Base-by-base conservation (phyloP, 2,888 invertebrate genomes). In the Sepioteuthis lessoniana region DNA sequence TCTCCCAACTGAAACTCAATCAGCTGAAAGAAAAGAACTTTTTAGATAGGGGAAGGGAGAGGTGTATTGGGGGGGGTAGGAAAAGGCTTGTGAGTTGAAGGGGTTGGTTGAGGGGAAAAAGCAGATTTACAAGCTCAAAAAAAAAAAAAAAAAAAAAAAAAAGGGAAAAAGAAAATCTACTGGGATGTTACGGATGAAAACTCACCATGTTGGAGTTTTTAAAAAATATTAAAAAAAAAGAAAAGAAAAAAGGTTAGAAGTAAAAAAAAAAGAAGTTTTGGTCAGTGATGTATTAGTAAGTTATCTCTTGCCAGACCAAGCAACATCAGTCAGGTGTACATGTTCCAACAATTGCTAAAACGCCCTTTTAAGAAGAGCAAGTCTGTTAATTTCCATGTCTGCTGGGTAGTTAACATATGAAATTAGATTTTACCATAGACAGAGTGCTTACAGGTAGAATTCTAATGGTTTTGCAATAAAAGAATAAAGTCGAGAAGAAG, bases 271-370 rank as follows among this genome's bases (percentile, higher is more conserved):
- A 76, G 19, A 76, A 76, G 76, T 76, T 76, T 76, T 35, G 76
- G 76, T 76, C 76, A 76, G 76, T 76, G 76, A 76, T 76, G n/a
- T 76, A 76, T 76, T n/a, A 76, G 76, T 76, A 76, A 76, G 76
- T 13, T 16, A 35, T 76, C 16, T n/a, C 35, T 35, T 76, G 76
- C 35, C 25, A 16, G 76, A 35, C 76, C 35, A 42, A 35, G 76
- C n/a, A 76, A n/a, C 76, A 76, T 76, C 76, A 13, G 76, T 76
- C 76, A 76, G 76, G n/a, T 76, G 76, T 76, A 35, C 76, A 76
- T 76, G 76, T 13, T 76, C n/a, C 4, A 4, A 76, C 76, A 76
- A 76, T 76, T 76, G n/a, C n/a, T 76, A 35, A 76, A 76, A 76
- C 76, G n/a, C 16, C 35, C 31, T 76, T 76, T 76, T 76, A n/a